phyloP scores from a whole-genome alignment of 2,113 vertebrate genomes.

The Falco punctatus region DNA sequence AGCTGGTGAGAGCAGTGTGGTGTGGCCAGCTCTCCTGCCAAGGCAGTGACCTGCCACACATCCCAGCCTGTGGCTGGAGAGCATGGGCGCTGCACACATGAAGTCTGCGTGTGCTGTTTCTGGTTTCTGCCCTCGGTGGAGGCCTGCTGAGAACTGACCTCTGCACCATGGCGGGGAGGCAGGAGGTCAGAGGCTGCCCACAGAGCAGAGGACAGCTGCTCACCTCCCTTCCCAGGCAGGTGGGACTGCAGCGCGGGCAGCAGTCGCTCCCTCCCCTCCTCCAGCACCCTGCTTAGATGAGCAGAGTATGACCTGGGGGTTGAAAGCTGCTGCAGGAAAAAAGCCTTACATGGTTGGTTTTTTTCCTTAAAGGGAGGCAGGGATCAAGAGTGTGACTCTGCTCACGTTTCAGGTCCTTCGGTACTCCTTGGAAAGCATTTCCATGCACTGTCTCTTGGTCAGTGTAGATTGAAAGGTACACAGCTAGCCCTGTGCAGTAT shows the following conservation, averaged over 20 bases:
- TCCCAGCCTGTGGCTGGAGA: rapidly evolving
- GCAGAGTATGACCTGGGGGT: background rate
- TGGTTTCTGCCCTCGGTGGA: background rate
- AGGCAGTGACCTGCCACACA: background rate
- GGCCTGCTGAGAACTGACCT: background rate
- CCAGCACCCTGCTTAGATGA: background rate
- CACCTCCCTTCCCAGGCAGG: slow-evolving; percentile 22
- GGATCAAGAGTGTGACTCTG: background rate
- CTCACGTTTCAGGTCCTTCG: slow-evolving; percentile 1
- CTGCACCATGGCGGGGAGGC: background rate
- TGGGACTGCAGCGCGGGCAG: background rate
- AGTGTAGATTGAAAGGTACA: slow-evolving; percentile 2
- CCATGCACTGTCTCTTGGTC: background rate
- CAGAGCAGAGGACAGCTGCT: slow-evolving; percentile 32
- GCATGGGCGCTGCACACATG: background rate
- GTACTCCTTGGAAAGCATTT: background rate
- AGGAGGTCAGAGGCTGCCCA: background rate
- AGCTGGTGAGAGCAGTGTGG: background rate
- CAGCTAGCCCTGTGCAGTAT: background rate
- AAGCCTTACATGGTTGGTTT: background rate
- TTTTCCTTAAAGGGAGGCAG: background rate
- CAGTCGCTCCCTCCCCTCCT: background rate
- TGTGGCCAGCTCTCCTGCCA: background rate
- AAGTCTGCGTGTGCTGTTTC: background rate
- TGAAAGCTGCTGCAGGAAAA: background rate